These are phyloP conservation scores for Aphis gossypii DNA, from an alignment of 1,140 invertebrate genomes.

Conservation along the genomic window DNA sequence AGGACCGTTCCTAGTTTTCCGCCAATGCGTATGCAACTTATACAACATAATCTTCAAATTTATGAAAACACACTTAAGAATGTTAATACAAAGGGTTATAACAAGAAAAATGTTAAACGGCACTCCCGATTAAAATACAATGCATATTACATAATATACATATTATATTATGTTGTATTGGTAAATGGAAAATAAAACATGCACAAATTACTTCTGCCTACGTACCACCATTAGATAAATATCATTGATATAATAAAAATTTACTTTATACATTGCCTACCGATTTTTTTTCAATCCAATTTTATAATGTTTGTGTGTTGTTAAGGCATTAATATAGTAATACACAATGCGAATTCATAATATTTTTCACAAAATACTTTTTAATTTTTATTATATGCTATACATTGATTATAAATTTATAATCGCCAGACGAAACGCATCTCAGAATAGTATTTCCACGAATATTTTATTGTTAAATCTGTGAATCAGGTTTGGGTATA, in stretches of 20 bases:
- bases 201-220: neutral
- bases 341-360: neutral
- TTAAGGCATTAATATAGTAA: neutral
- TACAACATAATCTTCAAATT: neutral
- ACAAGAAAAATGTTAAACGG: neutral
- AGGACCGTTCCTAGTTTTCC: neutral
- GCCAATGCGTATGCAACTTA: neutral
- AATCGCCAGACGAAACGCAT: neutral
- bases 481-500: neutral
- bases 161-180: neutral
- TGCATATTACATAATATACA: neutral
- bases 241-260: neutral
- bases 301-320: neutral
- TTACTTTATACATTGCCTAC: neutral
- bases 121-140: neutral
- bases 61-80: neutral
- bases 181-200: neutral
- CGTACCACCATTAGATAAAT: neutral
- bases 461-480: neutral
- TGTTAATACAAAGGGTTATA: neutral
- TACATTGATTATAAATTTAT: neutral
- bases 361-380: neutral
- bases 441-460: neutral
- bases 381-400: slow-evolving; percentile 9
- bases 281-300: neutral